These are phyloP conservation scores for Chrysopilus asiliformis DNA, from an alignment of 2,888 invertebrate genomes.

Conservation along the genomic window DNA sequence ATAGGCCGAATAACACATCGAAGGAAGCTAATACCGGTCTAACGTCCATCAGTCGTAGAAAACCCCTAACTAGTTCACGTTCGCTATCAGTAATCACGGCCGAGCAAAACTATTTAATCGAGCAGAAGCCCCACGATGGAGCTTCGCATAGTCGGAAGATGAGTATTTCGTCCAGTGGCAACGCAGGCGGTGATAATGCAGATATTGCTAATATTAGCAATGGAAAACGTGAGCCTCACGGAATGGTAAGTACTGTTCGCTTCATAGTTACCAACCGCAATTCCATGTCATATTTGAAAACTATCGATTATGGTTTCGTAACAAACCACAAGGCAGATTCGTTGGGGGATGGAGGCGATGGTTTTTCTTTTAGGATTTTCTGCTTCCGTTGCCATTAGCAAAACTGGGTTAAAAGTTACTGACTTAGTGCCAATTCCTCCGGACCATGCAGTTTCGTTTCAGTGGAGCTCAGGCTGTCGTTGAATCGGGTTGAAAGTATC, in stretches of 20 bases:
- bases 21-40: too few species aligned
- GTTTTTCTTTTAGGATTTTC: neutral
- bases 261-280: neutral
- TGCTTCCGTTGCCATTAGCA: neutral
- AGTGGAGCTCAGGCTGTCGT: too few species aligned
- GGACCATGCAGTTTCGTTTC: too few species aligned
- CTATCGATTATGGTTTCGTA: too few species aligned
- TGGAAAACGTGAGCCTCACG: constrained; percentile 17
- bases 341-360: neutral
- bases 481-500: too few species aligned
- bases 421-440: too few species aligned
- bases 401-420: constrained; percentile 8
- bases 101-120: constrained; percentile 8
- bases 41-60: constrained; percentile 12
- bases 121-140: constrained; percentile 10
- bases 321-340: too few species aligned
- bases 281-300: too few species aligned
- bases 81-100: constrained; percentile 13
- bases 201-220: constrained; percentile 6
- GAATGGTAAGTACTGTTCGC: constrained; percentile 17
- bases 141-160: constrained; percentile 6
- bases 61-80: constrained; percentile 9
- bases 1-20: too few species aligned
- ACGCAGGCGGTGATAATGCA: neutral
- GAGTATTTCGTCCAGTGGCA: constrained; percentile 1